Evolutionary conservation across 1,140 invertebrate genomes (phyloP), one percentile per base, ranked within the genome.

Genomic region (Drosophila virilis): DNA sequence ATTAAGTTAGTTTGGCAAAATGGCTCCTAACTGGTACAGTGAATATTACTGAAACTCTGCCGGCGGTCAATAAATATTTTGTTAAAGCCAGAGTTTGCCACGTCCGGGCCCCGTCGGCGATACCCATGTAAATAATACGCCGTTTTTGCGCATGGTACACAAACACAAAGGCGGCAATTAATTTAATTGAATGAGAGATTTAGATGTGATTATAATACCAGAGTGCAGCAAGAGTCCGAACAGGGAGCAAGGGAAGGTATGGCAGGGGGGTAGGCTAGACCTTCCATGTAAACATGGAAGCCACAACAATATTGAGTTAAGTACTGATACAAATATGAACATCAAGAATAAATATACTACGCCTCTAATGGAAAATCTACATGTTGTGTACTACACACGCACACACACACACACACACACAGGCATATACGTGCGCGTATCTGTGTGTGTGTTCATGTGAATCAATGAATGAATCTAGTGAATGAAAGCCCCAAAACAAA

Each of bases 111-210:
- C 52, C 17, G 10, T 7, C 15, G 51, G 68, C 59, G 35, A 58
- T 59, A n/a, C 33, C 9, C 68, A 57, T 62, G 58, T 70, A 74
- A 80, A 54, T 66, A 74, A 85, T 77, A 65, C 67, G 48, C 32
- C 51, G 65, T 58, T 71, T 69, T 73, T 74, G 45, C 54, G 73
- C 76, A 64, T 72, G 57, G 38, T 37, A 65, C 55, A 70, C 64
- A 78, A 73, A 74, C 61, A 71, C 70, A 51, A 71, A 66, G 70
- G 67, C 43, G 69, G 65, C 78, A 79, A 88, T 82, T 79, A 82
- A 77, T 79, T 88, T 77, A 88, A 88, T 88, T 88, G 76, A 88
- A 74, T 74, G 62, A 65, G 69, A 88, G 82, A 88, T 88, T 86
- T 68, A 59, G 61, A 42, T 50, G 71, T 61, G 82, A 86, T 86